These are phyloP conservation scores for Pitta sordida DNA, from an alignment of 2,113 vertebrate genomes.

Conservation along the genomic window DNA sequence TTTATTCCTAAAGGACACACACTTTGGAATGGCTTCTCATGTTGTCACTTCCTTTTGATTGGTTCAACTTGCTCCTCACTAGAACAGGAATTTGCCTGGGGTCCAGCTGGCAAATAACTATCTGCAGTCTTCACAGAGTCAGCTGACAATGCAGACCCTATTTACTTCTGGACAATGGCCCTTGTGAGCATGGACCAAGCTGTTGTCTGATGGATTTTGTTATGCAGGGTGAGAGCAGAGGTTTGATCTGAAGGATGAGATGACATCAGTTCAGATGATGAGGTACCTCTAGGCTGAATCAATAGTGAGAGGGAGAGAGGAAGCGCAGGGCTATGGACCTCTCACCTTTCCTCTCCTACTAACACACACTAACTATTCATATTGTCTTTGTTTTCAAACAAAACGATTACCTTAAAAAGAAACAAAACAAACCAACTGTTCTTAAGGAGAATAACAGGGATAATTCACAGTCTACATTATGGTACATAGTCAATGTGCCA, in stretches of 20 bases:
- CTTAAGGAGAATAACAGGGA: background rate
- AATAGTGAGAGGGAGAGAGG: background rate
- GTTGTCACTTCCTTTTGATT: background rate
- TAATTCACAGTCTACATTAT: background rate
- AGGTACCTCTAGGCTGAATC: background rate
- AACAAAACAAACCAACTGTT: background rate
- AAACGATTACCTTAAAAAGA: background rate
- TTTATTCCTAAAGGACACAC: background rate
- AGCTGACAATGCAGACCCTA: background rate
- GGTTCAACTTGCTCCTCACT: background rate
- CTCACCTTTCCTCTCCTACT: background rate
- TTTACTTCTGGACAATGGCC: background rate
- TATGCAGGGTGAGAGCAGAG: background rate
- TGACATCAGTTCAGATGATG: background rate
- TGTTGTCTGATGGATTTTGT: background rate
- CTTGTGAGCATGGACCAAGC: background rate
- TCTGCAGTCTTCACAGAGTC: background rate
- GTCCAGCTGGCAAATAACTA: background rate
- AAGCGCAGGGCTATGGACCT: background rate
- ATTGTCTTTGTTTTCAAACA: background rate
- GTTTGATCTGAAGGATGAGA: background rate
- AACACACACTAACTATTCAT: background rate
- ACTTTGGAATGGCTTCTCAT: background rate
- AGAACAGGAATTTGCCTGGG: background rate
- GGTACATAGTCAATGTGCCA: background rate